Evolutionary conservation across 2,888 invertebrate genomes (phyloP).

Genomic region (Cerastoderma edule): DNA sequence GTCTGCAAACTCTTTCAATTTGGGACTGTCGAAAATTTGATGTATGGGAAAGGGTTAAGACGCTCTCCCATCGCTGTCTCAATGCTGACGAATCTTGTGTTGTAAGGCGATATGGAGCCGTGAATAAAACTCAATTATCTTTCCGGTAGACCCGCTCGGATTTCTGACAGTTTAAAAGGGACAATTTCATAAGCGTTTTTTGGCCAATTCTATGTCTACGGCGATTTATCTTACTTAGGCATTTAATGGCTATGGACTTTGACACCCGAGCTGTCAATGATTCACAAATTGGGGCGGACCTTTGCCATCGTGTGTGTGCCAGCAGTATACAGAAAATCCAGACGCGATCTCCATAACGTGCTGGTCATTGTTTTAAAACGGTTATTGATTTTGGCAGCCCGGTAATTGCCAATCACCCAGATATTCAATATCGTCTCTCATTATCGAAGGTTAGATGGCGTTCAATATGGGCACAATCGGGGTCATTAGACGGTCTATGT

Average conservation of each 20-base stretch:
- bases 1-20: too few species aligned
- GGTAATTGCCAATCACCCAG: constrained; percentile 36
- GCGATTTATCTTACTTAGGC: constrained; percentile 41
- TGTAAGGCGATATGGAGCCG: constrained; percentile 29
- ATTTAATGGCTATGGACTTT: constrained; percentile 53
- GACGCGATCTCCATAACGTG: not conserved
- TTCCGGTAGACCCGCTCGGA: constrained; percentile 19
- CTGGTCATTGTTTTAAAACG: constrained; percentile 26
- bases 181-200: constrained; percentile 19
- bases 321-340: constrained; percentile 16
- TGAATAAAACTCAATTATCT: constrained; percentile 55
- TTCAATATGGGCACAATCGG: too few species aligned
- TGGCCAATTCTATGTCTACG: constrained; percentile 32
- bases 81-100: not conserved
- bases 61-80: too few species aligned
- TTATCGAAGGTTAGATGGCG: not conserved
- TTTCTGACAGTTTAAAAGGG: constrained; percentile 28
- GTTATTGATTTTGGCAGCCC: constrained; percentile 51
- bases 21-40: too few species aligned
- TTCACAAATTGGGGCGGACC: constrained; percentile 19
- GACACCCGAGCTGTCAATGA: constrained; percentile 28
- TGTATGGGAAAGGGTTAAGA: too few species aligned
- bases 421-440: constrained; percentile 12
- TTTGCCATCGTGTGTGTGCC: constrained; percentile 12
- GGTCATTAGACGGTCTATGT: too few species aligned